These are phyloP conservation scores for Dicrurus megarhynchus DNA, from an alignment of 2,113 vertebrate genomes.

Conservation along the genomic window DNA sequence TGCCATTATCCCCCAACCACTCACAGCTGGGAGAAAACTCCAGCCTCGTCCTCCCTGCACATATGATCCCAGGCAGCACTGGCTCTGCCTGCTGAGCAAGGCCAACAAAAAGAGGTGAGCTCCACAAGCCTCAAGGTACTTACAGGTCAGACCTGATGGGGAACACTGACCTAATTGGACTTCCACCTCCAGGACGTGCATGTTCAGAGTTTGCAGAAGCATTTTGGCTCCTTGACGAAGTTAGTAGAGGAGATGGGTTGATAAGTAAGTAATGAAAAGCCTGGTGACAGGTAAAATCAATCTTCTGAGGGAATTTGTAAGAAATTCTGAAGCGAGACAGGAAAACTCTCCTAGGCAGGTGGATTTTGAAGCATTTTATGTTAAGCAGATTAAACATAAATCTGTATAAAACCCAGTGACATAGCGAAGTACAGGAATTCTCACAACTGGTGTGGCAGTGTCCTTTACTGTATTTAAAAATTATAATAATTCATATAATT, in stretches of 20 bases:
- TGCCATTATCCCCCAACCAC: background rate
- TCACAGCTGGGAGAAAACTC: background rate
- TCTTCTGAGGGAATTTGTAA: background rate
- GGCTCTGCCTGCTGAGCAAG: background rate
- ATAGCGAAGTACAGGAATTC: background rate
- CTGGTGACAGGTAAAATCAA: background rate
- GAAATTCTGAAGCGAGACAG: background rate
- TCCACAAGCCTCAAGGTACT: background rate
- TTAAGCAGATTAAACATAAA: background rate
- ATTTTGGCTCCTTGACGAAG: background rate
- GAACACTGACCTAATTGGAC: background rate
- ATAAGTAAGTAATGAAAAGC: background rate
- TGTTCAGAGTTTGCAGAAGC: background rate
- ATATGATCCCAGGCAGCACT: background rate
- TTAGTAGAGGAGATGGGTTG: background rate
- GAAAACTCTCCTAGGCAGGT: background rate
- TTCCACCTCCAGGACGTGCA: background rate
- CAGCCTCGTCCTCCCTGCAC: fast-evolving
- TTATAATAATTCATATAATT: background rate
- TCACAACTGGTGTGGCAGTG: background rate
- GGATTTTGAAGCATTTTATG: background rate
- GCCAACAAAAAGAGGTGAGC: background rate
- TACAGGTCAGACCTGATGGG: background rate
- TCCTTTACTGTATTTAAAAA: background rate
- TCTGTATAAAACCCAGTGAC: background rate